Evolutionary conservation across 2,797 vertebrate genomes (phyloP), one percentile per base, ranked within the genome.

Genomic region (Ceryle rudis): DNA sequence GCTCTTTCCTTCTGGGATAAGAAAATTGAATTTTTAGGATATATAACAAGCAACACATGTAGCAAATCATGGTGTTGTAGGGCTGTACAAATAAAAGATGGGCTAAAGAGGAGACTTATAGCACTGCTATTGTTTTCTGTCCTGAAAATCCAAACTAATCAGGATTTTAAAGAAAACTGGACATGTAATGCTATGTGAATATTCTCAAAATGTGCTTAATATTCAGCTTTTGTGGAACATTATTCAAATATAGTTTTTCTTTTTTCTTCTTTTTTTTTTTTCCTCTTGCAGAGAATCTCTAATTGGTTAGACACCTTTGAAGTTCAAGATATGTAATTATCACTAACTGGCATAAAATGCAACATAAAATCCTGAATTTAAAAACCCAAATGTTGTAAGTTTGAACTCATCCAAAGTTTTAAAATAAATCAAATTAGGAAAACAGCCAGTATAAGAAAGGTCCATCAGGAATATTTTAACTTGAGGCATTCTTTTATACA

Each of bases 21-120:
- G 91, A 92, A 95, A 91, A 95, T 89, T 84, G 93, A 95, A 95
- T 94, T 96, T 96, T 95, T 95, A 89, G 60, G 91, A 84, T 84
- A 39, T 79, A 77, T 84, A 93, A 79, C 85, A 82, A 90, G 73
- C 58, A 90, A 44, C 65, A 64, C 61, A 72, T 22, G 89, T 83
- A 89, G 80, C 93, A 95, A 95, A 95, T 94, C 91, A 11, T 3
- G 41, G 93, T n/a, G 47, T 81, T 94, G 46, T 26, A 83, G 62
- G 90, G 66, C 47, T 84, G 77, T 49, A 28, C 78, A 73, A 95
- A 81, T 80, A 80, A 91, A 89, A 83, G 85, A 39, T 0, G 18
- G 66, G 72, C 72, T 74, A 70, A 86, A 67, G 82, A 83, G 61
- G 58, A 83, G 88, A 90, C 46, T 79, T 62, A 19, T 0, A 0